These are phyloP conservation scores for Equus quagga DNA, from an alignment of 2,113 vertebrate genomes.

Conservation along the genomic window DNA sequence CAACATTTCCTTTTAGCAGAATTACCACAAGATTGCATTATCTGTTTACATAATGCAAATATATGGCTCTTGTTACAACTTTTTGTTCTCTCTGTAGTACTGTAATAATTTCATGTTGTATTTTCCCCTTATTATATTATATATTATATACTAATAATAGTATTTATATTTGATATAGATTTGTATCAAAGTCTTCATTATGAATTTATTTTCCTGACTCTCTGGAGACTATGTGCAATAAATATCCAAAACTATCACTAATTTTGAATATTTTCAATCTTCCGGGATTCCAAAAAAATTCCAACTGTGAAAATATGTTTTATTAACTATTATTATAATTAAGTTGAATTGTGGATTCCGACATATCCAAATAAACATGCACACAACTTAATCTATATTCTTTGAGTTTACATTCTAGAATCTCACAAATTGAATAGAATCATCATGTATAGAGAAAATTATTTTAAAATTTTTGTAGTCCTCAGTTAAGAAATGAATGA, in stretches of 20 bases:
- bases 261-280: neutral
- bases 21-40: neutral
- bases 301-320: neutral
- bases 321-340: neutral
- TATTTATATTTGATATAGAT: neutral
- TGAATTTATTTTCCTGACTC: neutral
- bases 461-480: neutral
- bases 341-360: neutral
- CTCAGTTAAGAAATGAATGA: neutral
- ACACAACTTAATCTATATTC: neutral
- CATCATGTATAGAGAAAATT: neutral
- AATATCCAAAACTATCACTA: neutral
- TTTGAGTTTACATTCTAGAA: neutral
- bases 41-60: constrained; percentile 8
- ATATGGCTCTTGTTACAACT: neutral
- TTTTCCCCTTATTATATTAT: neutral
- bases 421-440: neutral
- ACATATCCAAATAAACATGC: neutral
- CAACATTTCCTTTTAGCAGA: constrained; percentile 72
- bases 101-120: neutral
- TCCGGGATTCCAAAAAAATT: neutral
- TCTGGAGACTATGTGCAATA: neutral
- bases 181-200: neutral
- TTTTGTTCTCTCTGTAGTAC: neutral
- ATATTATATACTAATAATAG: neutral